A percentile compares a stretch with the other conserved stretches of the same genome.
phyloP scores from a whole-genome alignment of 2,888 invertebrate species.

The Stenotaenia linearis region DNA sequence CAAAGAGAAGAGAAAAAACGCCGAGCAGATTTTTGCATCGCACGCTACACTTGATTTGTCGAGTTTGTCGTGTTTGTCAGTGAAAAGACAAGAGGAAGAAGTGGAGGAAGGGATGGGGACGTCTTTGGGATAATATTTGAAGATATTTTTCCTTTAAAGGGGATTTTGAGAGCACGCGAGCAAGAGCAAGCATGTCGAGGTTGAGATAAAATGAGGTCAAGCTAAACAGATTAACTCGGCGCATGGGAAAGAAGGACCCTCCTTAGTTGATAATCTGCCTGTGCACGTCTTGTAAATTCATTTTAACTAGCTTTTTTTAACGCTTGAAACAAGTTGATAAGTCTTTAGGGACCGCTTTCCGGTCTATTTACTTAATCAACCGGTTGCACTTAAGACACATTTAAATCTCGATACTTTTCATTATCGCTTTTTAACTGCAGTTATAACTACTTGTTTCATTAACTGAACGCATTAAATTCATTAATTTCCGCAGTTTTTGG shows the following conservation, averaged over 20 bases:
- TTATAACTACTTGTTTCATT: too few relatives aligned
- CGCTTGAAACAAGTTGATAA: not conserved
- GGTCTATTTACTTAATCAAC: not conserved
- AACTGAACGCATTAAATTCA: too few relatives aligned
- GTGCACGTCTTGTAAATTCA: not conserved
- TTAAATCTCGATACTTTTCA: not conserved
- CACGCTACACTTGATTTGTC: conserved; percentile 14
- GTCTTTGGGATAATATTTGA: conserved; percentile 16
- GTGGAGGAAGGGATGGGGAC: not conserved
- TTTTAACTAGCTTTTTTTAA: not conserved
- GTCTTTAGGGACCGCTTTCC: not conserved
- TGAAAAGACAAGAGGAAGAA: not conserved
- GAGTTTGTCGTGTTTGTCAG: not conserved
- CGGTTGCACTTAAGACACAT: not conserved
- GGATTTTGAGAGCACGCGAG: not conserved
- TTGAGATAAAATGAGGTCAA: conserved; percentile 24
- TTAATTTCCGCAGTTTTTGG: too few relatives aligned
- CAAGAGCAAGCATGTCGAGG: not conserved
- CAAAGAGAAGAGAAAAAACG: too few relatives aligned
- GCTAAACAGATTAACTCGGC: conserved; percentile 12
- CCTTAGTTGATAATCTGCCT: not conserved
- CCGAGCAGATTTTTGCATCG: not conserved
- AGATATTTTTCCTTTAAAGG: conserved; percentile 3
- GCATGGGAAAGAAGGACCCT: not conserved
- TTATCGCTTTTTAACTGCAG: not conserved